Base-by-base conservation (phyloP, 2,888 invertebrate genomes). In the Lampropteryx suffumata region DNA sequence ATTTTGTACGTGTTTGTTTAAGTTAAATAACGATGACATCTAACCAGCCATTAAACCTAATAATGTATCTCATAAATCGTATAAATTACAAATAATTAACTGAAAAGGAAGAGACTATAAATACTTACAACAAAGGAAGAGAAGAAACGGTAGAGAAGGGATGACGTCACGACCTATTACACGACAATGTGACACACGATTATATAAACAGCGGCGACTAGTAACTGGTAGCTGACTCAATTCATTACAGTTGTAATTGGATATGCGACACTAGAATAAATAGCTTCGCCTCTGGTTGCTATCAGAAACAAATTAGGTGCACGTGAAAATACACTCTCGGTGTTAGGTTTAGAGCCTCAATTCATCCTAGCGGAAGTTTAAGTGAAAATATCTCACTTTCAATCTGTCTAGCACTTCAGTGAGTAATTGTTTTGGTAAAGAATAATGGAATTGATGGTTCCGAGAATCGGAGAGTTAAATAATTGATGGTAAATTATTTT, bases 201-300 rank as follows among this genome's bases (percentile, higher is more conserved):
- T 61, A 67, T 73, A 69, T 72, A 67, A 74, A 72, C 65, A 69
- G 64, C 52, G 67, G 51, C 73, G 75, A 73, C 73, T 72, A 70
- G 64, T 62, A 62, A 73, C 72, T 71, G 71, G 66, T 61, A 65
- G 60, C 61, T 47, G 68, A 67, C 62, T 65, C 71, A 71, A 82
- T 80, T 81, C 73, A 81, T 81, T 82, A 80, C 76, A 69, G 70
- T 73, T 74, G 80, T 82, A 83, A 83, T 81, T 82, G 73, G 79
- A 83, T 73, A 74, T 79, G 73, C 73, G 73, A 74, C 72, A 71
- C 65, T 65, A 68, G 71, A 72, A 82, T 76, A 76, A 76, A 80
- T 77, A 72, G 68, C 71, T 61, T 55, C 50, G 65, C 75, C 65
- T 71, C 72, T 71, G 65, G 68, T 69, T 68, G 66, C 46, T 67